Evolutionary conservation across 2,797 vertebrate species (phyloP).

Genomic region (Taeniopygia guttata): DNA sequence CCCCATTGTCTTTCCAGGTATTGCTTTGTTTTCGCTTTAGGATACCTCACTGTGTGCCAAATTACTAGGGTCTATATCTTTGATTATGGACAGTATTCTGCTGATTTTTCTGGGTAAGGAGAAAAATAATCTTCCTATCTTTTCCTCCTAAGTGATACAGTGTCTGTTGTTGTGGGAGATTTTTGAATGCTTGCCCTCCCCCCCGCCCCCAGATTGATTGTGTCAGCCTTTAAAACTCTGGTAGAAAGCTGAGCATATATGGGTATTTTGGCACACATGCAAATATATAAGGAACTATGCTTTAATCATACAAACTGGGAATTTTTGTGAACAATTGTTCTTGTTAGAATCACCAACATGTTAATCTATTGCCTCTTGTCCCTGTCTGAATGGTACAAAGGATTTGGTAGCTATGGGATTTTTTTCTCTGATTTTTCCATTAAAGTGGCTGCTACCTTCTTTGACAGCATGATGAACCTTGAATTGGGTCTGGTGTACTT

Average conservation of each 20-base stretch:
- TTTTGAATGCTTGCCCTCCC: not conserved
- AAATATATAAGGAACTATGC: not conserved
- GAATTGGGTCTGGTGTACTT: not conserved
- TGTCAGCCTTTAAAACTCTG: not conserved
- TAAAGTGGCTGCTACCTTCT: not conserved
- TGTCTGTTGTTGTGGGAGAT: not conserved
- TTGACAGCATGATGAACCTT: not conserved
- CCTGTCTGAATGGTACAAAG: not conserved
- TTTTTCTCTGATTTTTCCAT: not conserved
- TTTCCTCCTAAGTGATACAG: not conserved
- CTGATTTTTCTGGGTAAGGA: slow-evolving; percentile 98
- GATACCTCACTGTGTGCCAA: slow-evolving; percentile 97
- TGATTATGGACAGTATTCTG: slow-evolving; percentile 98
- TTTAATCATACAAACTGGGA: not conserved
- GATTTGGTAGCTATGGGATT: not conserved
- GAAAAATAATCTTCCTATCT: not conserved
- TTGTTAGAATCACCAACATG: not conserved
- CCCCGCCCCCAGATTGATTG: not conserved
- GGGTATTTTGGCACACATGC: not conserved
- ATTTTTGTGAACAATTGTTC: not conserved
- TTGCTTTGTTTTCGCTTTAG: slow-evolving; percentile 95
- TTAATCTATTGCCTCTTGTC: not conserved
- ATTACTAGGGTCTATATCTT: slow-evolving; percentile 97
- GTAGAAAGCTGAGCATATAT: not conserved
- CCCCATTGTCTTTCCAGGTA: slow-evolving; percentile 78